phyloP scores from a whole-genome alignment of 2,888 invertebrate species.

The Macrosiphum euphorbiae region DNA sequence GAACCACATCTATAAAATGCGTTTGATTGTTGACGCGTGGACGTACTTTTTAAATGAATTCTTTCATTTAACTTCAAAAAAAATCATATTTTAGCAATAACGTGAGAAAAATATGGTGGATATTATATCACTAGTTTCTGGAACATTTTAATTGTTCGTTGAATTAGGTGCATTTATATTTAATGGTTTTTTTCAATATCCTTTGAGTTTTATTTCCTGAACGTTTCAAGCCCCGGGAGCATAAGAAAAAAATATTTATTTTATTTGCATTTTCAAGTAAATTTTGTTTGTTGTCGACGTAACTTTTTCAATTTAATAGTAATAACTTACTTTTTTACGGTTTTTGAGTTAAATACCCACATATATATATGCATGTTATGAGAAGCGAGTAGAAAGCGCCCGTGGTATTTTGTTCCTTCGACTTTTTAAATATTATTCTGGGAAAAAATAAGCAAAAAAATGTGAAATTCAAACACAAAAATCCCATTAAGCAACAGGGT shows the following conservation, averaged over 20 bases:
- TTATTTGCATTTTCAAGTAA: background rate
- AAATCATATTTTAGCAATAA: background rate
- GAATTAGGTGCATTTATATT: background rate
- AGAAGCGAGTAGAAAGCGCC: background rate
- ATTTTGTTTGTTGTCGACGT: conserved; percentile 38
- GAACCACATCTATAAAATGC: background rate
- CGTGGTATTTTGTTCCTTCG: no score
- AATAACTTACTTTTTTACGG: conserved; percentile 18
- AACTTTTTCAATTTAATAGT: conserved; percentile 48
- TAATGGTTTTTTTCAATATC: background rate
- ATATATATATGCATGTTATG: background rate
- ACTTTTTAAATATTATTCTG: background rate
- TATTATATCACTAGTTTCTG: background rate
- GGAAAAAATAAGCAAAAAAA: background rate
- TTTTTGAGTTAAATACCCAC: background rate
- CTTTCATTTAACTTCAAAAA: background rate
- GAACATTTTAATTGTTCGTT: background rate
- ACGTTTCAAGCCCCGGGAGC: background rate
- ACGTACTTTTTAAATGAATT: background rate
- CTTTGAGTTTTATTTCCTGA: background rate
- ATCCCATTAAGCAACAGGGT: background rate
- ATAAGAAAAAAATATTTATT: background rate
- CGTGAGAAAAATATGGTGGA: background rate
- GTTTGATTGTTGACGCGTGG: background rate
- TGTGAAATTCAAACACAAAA: background rate